Evolutionary conservation across 2,797 vertebrate species (phyloP).

Genomic region (Sebastes taczanowskii): DNA sequence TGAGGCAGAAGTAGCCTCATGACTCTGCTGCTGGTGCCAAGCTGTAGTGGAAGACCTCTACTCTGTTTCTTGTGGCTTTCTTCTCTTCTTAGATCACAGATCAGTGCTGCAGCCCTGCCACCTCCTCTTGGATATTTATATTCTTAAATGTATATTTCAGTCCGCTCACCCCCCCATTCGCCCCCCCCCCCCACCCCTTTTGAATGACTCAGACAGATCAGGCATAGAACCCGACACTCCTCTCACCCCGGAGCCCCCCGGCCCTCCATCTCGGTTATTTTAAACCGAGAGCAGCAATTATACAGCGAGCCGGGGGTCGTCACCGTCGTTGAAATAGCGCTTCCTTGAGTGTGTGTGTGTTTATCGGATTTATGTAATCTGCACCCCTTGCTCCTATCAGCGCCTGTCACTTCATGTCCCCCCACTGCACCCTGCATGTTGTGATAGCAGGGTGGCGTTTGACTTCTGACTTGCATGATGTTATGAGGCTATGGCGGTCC

Average conservation of each 20-base stretch:
- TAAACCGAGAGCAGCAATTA: conserved; percentile 49
- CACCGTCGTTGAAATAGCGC: conserved; percentile 50
- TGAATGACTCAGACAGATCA: conserved; percentile 44
- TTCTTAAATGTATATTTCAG: neutral
- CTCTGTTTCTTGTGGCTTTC: neutral
- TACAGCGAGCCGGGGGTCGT: conserved; percentile 33
- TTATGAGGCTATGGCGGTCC: neutral
- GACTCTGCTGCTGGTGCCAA: conserved; percentile 27
- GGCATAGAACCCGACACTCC: conserved; percentile 39
- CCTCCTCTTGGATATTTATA: neutral
- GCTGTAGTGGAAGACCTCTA: neutral
- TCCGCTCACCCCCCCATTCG: neutral
- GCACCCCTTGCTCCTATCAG: conserved; percentile 19
- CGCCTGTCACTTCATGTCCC: conserved; percentile 12
- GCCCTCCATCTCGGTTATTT: conserved; percentile 58
- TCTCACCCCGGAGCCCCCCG: conserved; percentile 8
- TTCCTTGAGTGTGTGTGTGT: conserved; percentile 4
- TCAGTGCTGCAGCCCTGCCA: neutral
- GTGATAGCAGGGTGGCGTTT: neutral
- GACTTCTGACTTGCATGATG: neutral
- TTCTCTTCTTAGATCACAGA: neutral
- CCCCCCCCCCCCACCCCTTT: neutral
- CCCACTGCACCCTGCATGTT: neutral
- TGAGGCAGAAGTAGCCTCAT: conserved; percentile 22
- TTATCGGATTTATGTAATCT: conserved; percentile 30